Evolutionary conservation across 2,797 vertebrate species (phyloP).

Genomic region (Enteromius radiatus): DNA sequence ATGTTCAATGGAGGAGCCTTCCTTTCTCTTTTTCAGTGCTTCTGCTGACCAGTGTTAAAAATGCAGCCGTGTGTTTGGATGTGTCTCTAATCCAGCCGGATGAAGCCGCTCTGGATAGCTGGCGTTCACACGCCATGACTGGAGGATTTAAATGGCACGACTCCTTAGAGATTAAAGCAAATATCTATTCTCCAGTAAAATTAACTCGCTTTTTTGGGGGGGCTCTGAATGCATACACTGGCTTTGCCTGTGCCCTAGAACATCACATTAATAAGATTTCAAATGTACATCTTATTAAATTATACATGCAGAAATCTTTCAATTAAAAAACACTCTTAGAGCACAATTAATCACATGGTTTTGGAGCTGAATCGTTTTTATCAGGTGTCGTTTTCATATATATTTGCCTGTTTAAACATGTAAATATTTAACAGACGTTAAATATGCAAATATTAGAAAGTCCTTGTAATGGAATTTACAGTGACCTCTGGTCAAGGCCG

Average conservation of each 20-base stretch:
- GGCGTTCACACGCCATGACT: constrained; percentile 38
- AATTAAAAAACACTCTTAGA: constrained; percentile 41
- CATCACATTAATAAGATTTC: constrained; percentile 53
- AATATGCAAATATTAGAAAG: constrained; percentile 14
- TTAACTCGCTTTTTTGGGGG: constrained; percentile 46
- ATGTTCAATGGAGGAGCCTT: constrained; percentile 72
- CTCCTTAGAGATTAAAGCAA: constrained; percentile 60
- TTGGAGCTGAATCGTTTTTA: background rate
- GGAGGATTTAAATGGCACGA: constrained; percentile 49
- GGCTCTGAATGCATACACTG: constrained; percentile 35
- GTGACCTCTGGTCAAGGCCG: constrained; percentile 35
- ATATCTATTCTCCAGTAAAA: constrained; percentile 55
- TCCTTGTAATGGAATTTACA: constrained; percentile 5
- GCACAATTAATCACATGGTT: constrained; percentile 18
- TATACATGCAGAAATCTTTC: constrained; percentile 50
- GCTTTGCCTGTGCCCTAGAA: constrained; percentile 35
- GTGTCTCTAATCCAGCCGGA: constrained; percentile 27
- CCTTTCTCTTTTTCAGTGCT: constrained; percentile 53
- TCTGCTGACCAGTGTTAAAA: constrained; percentile 71
- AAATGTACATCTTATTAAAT: constrained; percentile 55
- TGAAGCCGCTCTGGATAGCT: constrained; percentile 63
- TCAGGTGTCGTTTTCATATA: background rate
- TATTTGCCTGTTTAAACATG: constrained; percentile 12
- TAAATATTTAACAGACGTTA: constrained; percentile 4
- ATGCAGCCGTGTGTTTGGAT: constrained; percentile 26